Conservation (phyloP, 2,113 vertebrate species). For the Phalacrocorax pelagicus region DNA sequence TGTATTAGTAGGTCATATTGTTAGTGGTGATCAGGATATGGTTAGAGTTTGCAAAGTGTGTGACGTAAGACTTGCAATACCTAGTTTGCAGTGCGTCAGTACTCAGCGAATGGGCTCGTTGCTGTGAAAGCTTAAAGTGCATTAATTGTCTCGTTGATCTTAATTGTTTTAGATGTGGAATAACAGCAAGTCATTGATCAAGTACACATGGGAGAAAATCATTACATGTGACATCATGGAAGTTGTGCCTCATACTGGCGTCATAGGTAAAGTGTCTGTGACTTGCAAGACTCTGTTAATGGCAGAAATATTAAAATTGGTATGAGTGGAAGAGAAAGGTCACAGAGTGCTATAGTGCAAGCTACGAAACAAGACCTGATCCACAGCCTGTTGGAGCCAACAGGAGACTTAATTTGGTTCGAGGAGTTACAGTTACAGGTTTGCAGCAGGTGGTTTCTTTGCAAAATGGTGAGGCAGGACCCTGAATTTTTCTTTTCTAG, state of each 20-base stretch:
- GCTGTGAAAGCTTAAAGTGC: neutral
- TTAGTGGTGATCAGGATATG: neutral
- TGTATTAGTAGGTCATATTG: neutral
- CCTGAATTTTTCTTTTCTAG: conserved; percentile 64
- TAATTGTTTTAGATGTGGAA: conserved; percentile 90
- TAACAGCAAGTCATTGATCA: conserved; percentile 83
- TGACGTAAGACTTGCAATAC: neutral
- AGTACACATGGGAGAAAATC: conserved; percentile 83
- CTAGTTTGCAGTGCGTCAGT: neutral
- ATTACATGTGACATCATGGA: conserved; percentile 76
- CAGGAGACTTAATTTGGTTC: neutral
- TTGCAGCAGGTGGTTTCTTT: neutral
- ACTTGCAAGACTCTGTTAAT: neutral
- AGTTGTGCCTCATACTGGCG: conserved; percentile 82
- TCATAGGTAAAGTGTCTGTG: conserved; percentile 73
- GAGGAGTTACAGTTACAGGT: neutral
- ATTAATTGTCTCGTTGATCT: neutral
- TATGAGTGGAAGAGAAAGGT: neutral
- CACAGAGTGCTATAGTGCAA: neutral
- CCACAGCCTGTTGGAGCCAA: neutral
- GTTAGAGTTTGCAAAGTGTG: neutral
- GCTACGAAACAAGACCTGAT: neutral
- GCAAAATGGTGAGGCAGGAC: neutral
- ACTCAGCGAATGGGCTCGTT: neutral
- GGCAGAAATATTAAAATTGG: neutral